Percentiles rank a stretch among this genome's conserved stretches.
Conservation (phyloP, 2,113 vertebrate genomes). For the Petaurus breviceps region DNA sequence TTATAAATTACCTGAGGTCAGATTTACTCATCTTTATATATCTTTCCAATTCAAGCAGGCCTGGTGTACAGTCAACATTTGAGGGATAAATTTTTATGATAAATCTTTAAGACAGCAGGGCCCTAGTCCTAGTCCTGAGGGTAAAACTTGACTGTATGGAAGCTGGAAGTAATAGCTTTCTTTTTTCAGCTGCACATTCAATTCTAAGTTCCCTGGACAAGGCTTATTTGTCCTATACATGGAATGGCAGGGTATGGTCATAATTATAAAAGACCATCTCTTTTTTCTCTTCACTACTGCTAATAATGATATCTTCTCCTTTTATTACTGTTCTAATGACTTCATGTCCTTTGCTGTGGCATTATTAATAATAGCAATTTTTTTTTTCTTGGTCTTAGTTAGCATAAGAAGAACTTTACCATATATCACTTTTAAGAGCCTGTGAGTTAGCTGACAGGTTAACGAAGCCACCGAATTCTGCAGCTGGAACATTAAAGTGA, state of each 20-base stretch:
- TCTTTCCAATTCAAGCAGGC: not conserved
- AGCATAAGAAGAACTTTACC: not conserved
- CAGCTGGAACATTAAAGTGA: fast-evolving
- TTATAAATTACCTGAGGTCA: not conserved
- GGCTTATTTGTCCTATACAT: not conserved
- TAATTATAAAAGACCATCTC: not conserved
- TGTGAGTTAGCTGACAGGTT: slow-evolving; percentile 28
- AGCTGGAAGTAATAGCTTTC: fast-evolving
- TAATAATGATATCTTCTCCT: slow-evolving; percentile 60
- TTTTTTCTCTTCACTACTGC: slow-evolving; percentile 53
- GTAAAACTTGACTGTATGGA: fast-evolving
- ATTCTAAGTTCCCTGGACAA: fast-evolving
- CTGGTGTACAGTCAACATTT: not conserved
- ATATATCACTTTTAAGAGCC: not conserved
- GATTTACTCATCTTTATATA: not conserved
- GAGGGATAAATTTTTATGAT: not conserved
- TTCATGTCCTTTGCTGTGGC: slow-evolving; percentile 31
- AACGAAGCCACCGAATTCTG: not conserved
- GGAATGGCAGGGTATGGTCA: not conserved
- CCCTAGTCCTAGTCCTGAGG: not conserved
- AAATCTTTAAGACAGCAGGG: not conserved
- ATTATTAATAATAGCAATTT: slow-evolving; percentile 31
- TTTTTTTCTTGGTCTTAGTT: slow-evolving; percentile 8
- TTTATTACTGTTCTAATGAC: slow-evolving; percentile 58
- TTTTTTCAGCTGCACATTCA: not conserved